Evolutionary conservation across 2,888 invertebrate species (phyloP).

Genomic region (Clostera curtula): DNA sequence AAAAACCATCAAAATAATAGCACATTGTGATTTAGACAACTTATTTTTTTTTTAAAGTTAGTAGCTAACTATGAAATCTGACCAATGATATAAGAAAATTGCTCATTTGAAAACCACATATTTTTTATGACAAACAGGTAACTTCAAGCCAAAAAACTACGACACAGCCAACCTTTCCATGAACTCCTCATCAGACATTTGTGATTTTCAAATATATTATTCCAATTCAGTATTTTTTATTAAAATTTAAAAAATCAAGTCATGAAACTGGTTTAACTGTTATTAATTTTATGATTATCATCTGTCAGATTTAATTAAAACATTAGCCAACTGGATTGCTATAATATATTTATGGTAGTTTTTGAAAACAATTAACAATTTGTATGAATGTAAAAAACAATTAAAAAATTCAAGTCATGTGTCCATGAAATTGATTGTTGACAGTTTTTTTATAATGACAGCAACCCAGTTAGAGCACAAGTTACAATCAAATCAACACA

Average conservation of each 20-base stretch:
- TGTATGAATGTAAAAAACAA: conserved; percentile 3
- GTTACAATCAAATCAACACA: conserved; percentile 62
- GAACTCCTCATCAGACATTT: conserved; percentile 21
- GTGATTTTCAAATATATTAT: conserved; percentile 3
- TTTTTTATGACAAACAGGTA: conserved; percentile 38
- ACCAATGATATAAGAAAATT: conserved; percentile 20
- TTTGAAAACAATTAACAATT: too few relatives aligned
- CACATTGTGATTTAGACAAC: conserved; percentile 50
- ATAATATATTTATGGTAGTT: too few relatives aligned
- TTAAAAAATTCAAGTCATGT: background rate
- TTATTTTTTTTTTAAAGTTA: conserved; percentile 55
- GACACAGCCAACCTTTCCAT: conserved; percentile 61
- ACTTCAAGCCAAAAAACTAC: conserved; percentile 62
- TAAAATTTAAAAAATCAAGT: too few relatives aligned
- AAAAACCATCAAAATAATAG: conserved; percentile 25
- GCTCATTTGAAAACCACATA: conserved; percentile 19
- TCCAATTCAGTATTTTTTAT: background rate
- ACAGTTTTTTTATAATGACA: conserved; percentile 13
- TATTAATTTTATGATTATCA: too few relatives aligned
- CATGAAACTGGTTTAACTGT: too few relatives aligned
- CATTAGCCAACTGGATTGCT: too few relatives aligned
- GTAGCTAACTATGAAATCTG: conserved; percentile 49
- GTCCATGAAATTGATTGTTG: background rate
- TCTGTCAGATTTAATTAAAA: too few relatives aligned
- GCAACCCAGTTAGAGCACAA: conserved; percentile 33